These are phyloP conservation scores for Novumbra hubbsi DNA, from an alignment of 2,797 vertebrate species.

Conservation along the genomic window DNA sequence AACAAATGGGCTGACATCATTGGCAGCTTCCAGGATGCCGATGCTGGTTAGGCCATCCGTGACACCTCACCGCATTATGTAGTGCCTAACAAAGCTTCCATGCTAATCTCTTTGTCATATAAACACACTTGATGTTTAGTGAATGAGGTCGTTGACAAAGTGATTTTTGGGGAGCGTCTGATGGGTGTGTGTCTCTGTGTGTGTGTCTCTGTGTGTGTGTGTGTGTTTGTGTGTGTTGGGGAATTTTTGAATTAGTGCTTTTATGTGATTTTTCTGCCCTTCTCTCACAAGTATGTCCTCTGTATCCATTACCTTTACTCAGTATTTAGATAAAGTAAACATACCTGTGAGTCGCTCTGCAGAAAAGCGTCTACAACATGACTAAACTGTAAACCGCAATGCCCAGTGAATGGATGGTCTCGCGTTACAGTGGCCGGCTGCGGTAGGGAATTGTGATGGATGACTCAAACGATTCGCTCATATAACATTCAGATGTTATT, in stretches of 20 bases:
- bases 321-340: constrained; percentile 14
- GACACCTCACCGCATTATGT: constrained; percentile 58
- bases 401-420: constrained; percentile 3
- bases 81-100: constrained; percentile 61
- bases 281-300: neutral
- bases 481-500: constrained; percentile 54
- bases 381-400: neutral
- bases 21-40: constrained; percentile 61
- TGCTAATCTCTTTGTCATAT: constrained; percentile 66
- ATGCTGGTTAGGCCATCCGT: constrained; percentile 52
- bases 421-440: constrained; percentile 23
- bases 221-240: constrained; percentile 22
- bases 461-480: constrained; percentile 45
- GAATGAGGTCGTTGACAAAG: constrained; percentile 58
- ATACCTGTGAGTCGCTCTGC: constrained; percentile 3
- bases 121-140: constrained; percentile 58
- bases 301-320: neutral
- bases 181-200: constrained; percentile 14
- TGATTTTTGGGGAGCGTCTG: constrained; percentile 44
- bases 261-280: constrained; percentile 35
- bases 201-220: constrained; percentile 17
- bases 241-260: constrained; percentile 22
- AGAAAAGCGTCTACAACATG: too few relatives aligned
- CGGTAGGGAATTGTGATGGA: constrained; percentile 45
- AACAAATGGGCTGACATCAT: constrained; percentile 63